Evolutionary conservation across 2,888 invertebrate species (phyloP).

Genomic region (Bellardia bayeri): DNA sequence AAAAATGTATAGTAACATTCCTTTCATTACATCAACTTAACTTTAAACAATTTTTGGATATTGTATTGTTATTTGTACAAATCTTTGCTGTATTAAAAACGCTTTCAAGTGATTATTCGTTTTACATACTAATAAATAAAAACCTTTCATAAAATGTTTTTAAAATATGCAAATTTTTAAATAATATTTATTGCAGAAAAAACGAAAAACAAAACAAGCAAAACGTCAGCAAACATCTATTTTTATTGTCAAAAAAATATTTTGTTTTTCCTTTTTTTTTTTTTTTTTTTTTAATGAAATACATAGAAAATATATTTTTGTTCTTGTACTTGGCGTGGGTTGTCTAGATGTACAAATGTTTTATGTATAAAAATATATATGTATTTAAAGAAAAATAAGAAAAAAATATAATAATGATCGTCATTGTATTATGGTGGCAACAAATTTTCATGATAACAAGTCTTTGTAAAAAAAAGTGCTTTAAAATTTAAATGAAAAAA

Average conservation of each 20-base stretch:
- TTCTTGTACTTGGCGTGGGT: constrained; percentile 54
- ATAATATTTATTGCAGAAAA: neutral
- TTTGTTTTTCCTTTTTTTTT: constrained; percentile 21
- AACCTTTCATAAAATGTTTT: neutral
- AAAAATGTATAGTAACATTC: too few relatives aligned
- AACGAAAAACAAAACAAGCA: neutral
- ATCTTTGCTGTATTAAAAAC: too few relatives aligned
- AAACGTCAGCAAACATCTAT: constrained; percentile 47
- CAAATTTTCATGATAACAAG: constrained; percentile 34
- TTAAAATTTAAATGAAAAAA: neutral
- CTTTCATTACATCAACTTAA: too few relatives aligned
- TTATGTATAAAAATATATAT: neutral
- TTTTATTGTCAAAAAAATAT: constrained; percentile 42
- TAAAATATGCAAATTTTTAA: constrained; percentile 17
- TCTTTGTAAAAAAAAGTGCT: neutral
- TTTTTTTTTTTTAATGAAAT: neutral
- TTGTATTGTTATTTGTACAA: too few relatives aligned
- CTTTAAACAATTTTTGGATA: too few relatives aligned
- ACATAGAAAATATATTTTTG: neutral
- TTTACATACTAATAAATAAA: constrained; percentile 27
- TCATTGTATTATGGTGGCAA: constrained; percentile 27
- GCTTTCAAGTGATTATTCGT: neutral
- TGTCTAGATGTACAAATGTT: constrained; percentile 24
- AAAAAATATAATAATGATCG: constrained; percentile 18
- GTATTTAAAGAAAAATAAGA: neutral